A percentile compares a stretch with the other conserved stretches of the same genome.
Conservation (phyloP, 2,797 vertebrate species). For the Crenuchus spilurus region DNA sequence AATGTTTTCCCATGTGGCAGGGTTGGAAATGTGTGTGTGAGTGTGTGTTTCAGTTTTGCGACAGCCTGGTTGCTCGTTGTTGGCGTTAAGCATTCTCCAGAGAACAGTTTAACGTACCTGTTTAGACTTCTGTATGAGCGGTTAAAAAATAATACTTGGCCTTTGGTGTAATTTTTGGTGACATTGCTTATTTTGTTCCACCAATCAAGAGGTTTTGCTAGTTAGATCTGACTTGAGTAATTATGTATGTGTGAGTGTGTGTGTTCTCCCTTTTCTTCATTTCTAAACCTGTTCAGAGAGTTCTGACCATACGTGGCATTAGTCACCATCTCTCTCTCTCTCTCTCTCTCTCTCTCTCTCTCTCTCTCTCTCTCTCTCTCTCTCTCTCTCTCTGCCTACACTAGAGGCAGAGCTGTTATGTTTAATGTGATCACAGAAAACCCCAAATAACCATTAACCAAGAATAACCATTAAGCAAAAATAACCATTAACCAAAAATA, state of each 20-base stretch:
- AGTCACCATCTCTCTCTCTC: constrained; percentile 27
- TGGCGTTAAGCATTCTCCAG: not conserved
- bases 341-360: constrained; percentile 14
- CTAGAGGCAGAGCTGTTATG: not conserved
- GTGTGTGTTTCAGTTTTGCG: not conserved
- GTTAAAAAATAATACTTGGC: not conserved
- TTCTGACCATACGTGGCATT: constrained; percentile 14
- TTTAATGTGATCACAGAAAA: too few species aligned
- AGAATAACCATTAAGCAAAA: too few species aligned
- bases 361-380: not conserved
- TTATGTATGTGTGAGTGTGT: not conserved
- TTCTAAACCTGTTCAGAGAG: constrained; percentile 14
- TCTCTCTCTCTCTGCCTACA: constrained; percentile 17
- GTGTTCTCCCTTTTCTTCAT: constrained; percentile 1
- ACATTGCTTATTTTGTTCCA: constrained; percentile 9
- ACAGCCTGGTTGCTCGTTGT: not conserved
- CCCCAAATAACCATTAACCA: too few species aligned
- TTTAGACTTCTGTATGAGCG: not conserved
- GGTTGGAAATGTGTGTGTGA: not conserved
- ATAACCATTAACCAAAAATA: too few species aligned
- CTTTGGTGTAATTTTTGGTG: not conserved
- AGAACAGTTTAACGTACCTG: not conserved
- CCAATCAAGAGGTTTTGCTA: not conserved
- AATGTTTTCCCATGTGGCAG: constrained; percentile 3
- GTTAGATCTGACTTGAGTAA: not conserved